Base-by-base conservation (phyloP, 1,140 invertebrate species). In the Scaptomyza pallida region DNA sequence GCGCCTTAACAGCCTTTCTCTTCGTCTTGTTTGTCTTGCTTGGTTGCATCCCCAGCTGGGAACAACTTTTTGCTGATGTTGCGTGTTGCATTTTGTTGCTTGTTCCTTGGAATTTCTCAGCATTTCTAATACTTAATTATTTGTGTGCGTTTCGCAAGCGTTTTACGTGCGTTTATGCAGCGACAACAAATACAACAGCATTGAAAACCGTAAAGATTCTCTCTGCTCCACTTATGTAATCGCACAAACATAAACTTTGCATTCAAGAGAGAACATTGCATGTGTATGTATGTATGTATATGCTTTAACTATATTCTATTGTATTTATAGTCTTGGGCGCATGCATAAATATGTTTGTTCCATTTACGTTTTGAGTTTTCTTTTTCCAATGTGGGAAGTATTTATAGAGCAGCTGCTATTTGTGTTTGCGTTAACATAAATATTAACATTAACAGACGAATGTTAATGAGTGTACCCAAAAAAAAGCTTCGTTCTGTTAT, bases 61-160 rank as follows among this genome's bases (percentile, higher is more conserved):
- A 88, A 85, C 81, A 70, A 69, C 75, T 67, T 67, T 67, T 72
- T 48, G 43, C 67, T 62, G n/a, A n/a, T n/a, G n/a, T n/a, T n/a
- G 57, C 59, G 52, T 57, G 71, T 70, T 79, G 67, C 69, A 76
- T 74, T 85, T 86, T 30, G 26, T 30, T 37, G 3, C 33, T n/a
- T 37, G 33, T 37, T 86, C 65, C 74, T 54, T 40, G 82, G 81
- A 86, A 86, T 86, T 86, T 80, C 71, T 78, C 65, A 81, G 76
- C 81, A 86, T 86, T 86, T 86, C 74, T 86, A 78, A 86, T 86
- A 86, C 77, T 86, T 86, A 86, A 86, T 86, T 86, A 86, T 86
- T 86, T 88, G 81, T 75, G 81, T 64, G 81, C 77, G 64, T 68
- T 86, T 76, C 47, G 69, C 73, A 45, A 72, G 65, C 77, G 59